These are phyloP conservation scores for Nothobranchius kuhntae DNA, from an alignment of 2,113 vertebrate species.

Conservation along the genomic window DNA sequence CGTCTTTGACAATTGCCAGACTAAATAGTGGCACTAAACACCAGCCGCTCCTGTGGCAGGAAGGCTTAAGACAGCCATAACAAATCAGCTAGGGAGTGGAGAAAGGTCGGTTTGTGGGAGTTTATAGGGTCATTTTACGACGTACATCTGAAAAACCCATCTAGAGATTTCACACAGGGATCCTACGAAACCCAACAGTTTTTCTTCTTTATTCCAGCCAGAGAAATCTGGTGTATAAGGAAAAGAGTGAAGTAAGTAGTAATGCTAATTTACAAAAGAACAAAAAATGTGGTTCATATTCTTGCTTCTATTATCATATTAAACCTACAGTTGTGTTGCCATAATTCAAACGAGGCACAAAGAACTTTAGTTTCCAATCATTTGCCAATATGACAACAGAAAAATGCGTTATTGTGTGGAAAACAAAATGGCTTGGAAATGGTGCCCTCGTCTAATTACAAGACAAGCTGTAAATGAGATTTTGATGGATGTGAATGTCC, in stretches of 20 bases:
- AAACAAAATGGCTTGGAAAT: conserved; percentile 45
- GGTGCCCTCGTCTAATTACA: conserved; percentile 48
- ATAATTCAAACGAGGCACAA: conserved; percentile 15
- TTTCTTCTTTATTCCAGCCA: conserved; percentile 9
- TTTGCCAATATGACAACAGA: conserved; percentile 7
- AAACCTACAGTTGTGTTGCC: neutral
- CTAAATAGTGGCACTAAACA: conserved; percentile 68
- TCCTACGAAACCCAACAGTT: conserved; percentile 23
- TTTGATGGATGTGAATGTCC: conserved; percentile 61
- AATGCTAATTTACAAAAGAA: conserved; percentile 9
- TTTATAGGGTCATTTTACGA: conserved; percentile 65
- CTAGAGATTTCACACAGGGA: conserved; percentile 38
- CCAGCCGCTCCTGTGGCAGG: conserved; percentile 58
- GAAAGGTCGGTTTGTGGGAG: conserved; percentile 32
- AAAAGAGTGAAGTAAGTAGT: neutral
- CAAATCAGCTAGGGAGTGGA: conserved; percentile 51
- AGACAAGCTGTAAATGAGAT: conserved; percentile 51
- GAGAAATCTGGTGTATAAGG: conserved; percentile 42
- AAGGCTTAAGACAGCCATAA: conserved; percentile 61
- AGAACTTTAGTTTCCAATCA: conserved; percentile 13
- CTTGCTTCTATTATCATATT: conserved; percentile 18
- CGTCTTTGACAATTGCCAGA: conserved; percentile 67
- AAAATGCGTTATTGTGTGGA: conserved; percentile 6
- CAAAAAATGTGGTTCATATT: neutral
- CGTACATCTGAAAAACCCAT: conserved; percentile 65